Conservation (phyloP, 2,113 vertebrate genomes). For the Nanorana parkeri region DNA sequence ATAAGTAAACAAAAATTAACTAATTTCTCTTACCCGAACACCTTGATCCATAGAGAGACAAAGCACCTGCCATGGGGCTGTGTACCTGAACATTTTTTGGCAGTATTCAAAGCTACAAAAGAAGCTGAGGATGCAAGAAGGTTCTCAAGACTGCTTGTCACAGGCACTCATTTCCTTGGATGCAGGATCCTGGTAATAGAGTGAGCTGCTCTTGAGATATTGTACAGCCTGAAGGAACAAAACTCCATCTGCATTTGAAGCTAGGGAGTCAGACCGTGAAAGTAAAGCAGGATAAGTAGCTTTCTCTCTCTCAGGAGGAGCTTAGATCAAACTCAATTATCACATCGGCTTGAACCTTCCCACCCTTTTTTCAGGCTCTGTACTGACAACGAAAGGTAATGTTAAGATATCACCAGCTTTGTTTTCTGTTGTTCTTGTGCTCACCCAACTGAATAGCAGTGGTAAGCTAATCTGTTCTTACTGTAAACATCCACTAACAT, state of each 20-base stretch:
- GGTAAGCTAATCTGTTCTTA: neutral
- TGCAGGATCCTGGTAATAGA: neutral
- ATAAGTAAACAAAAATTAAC: too few relatives aligned
- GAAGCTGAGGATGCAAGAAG: neutral
- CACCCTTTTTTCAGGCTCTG: constrained; percentile 8
- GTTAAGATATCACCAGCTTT: constrained; percentile 34
- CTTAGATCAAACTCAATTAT: constrained; percentile 78
- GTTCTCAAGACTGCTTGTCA: neutral
- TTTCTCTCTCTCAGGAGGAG: constrained; percentile 68
- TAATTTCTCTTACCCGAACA: constrained; percentile 70
- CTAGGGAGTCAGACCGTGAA: constrained; percentile 61
- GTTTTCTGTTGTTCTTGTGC: neutral
- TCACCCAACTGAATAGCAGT: neutral
- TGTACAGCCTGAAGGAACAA: constrained; percentile 9
- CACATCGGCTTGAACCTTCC: constrained; percentile 65
- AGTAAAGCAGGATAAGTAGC: constrained; percentile 68
- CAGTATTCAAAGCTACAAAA: constrained; percentile 44
- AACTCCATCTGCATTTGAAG: constrained; percentile 47
- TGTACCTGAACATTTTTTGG: constrained; percentile 76
- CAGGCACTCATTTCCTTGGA: neutral
- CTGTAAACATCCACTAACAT: too few relatives aligned
- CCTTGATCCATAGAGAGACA: constrained; percentile 74
- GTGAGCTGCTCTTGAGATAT: neutral
- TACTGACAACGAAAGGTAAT: constrained; percentile 11
- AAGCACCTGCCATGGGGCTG: constrained; percentile 76